Base-by-base conservation (phyloP, 1,140 invertebrate species). In the Euura saliciscinereae region DNA sequence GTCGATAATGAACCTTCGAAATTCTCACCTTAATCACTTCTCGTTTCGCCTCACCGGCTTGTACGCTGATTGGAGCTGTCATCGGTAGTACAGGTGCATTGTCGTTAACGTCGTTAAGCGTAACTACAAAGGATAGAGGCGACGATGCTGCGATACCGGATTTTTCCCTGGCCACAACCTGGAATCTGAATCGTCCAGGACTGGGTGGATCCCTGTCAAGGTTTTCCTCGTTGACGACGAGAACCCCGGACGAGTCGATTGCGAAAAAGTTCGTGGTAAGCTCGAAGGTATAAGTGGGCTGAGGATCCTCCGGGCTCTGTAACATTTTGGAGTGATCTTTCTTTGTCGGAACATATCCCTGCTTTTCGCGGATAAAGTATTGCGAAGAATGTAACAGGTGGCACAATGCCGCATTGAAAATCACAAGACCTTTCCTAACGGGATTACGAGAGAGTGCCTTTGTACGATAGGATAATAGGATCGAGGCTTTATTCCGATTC, bases 201-300 rank as follows among this genome's bases (percentile, higher is more conserved):
- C 93, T 96, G 0, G 96, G 96, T 4, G 95, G 93, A 87, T 97
- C 96, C 69, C 96, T 88, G 81, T 97, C 96, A 65, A 97, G 85
- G 82, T 93, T 92, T 76, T 95, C 93, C 81, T 95, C 93, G 78
- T 93, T 93, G 0, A 97, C 95, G 1, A 96, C 88, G 6, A 97
- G 83, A 66, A 90, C 87, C 1, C 94, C 94, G 64, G 93, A 90
- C 69, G 90, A 86, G 72, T 95, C 93, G 69, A 97, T 93, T 74
- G 91, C 89, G 82, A 97, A 97, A 77, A 93, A 96, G 46, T 90
- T 92, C 0, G 94, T 95, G 0, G 96, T 97, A 73, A 97, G 77
- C 81, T 97, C 96, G 81, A 94, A 97, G 0, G 90, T 90, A 79
- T 97, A 97, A 13, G 86, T 88, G 6, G 93, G 94, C 75, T 93